Percentiles rank a stretch among this genome's conserved stretches.
phyloP scores from a whole-genome alignment of 1,140 invertebrate genomes.

The Halesus radiatus region DNA sequence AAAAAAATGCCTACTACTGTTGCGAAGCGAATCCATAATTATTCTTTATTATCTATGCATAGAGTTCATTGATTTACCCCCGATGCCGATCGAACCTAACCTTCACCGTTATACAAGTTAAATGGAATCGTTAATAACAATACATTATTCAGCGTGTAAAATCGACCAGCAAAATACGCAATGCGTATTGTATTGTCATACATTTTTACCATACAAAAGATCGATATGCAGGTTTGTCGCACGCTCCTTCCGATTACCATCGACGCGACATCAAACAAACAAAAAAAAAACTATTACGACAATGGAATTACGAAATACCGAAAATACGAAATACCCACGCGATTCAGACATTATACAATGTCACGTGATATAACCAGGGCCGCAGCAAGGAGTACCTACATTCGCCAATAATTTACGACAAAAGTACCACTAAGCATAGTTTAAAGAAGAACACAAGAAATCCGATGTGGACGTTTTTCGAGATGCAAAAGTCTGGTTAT shows the following conservation, averaged over 20 bases:
- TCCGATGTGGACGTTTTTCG: too few relatives aligned
- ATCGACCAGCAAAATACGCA: slow-evolving; percentile 32
- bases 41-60: too few relatives aligned
- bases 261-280: slow-evolving; percentile 27
- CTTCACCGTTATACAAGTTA: not conserved
- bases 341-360: slow-evolving; percentile 8
- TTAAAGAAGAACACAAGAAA: too few relatives aligned
- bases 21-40: too few relatives aligned
- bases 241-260: slow-evolving; percentile 18
- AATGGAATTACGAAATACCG: not conserved
- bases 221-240: slow-evolving; percentile 32
- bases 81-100: not conserved
- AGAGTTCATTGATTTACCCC: too few relatives aligned
- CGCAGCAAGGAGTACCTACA: too few relatives aligned
- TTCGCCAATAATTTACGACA: too few relatives aligned
- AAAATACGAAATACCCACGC: slow-evolving; percentile 11
- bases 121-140: not conserved
- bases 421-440: too few relatives aligned
- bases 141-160: not conserved
- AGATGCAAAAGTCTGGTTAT: too few relatives aligned
- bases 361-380: too few relatives aligned
- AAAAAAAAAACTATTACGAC: slow-evolving; percentile 16
- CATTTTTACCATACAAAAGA: not conserved
- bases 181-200: slow-evolving; percentile 10
- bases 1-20: too few relatives aligned